phyloP scores from a whole-genome alignment of 1,140 invertebrate genomes.

The Campoletis sonorensis region DNA sequence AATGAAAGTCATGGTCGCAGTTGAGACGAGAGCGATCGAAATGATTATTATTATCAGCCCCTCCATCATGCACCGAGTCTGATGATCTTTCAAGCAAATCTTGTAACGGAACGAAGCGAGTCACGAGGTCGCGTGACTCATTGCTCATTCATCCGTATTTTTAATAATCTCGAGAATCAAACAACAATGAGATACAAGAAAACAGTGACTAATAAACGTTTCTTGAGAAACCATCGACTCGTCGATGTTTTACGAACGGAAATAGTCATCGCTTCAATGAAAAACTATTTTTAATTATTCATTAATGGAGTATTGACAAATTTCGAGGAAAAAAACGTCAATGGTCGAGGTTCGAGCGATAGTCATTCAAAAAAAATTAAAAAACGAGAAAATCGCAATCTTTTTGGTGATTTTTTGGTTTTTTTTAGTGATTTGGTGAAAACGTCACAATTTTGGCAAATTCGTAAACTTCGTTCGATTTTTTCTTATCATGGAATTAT shows the following conservation, averaged over 20 bases:
- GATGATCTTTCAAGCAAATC: slow-evolving; percentile 39
- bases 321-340: too few species aligned
- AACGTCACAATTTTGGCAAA: too few species aligned
- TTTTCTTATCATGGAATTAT: too few species aligned
- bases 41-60: slow-evolving; percentile 29
- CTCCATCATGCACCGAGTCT: slow-evolving; percentile 31
- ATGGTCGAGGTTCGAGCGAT: background rate
- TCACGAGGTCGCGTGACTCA: slow-evolving; percentile 13
- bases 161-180: slow-evolving; percentile 11
- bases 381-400: background rate
- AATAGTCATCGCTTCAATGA: slow-evolving; percentile 2
- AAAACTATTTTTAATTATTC: slow-evolving; percentile 28
- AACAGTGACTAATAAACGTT: slow-evolving; percentile 24
- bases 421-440: too few species aligned
- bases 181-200: background rate
- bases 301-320: slow-evolving; percentile 13
- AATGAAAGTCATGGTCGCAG: background rate
- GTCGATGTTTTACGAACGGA: background rate
- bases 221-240: slow-evolving; percentile 40
- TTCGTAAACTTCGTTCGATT: too few species aligned
- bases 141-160: slow-evolving; percentile 37
- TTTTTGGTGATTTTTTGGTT: too few species aligned
- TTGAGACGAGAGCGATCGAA: slow-evolving; percentile 9
- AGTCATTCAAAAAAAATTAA: background rate
- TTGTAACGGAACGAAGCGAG: background rate